Evolutionary conservation across 1,140 invertebrate genomes (phyloP).

Genomic region (Ceratina australensis): DNA sequence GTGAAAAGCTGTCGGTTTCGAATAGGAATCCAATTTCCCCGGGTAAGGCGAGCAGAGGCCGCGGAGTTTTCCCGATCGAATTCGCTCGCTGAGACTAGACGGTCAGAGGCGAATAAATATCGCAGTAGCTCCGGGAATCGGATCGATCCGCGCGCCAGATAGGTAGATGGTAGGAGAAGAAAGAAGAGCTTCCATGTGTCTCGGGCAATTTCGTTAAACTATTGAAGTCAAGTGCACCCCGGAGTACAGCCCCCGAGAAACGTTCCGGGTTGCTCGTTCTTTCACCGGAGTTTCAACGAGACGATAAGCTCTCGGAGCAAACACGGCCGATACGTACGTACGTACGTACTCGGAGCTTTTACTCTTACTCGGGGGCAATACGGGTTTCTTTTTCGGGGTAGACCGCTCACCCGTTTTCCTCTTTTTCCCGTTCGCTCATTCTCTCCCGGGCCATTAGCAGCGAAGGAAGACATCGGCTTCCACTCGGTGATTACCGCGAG

Average conservation of each 20-base stretch:
- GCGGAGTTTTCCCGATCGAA: neutral
- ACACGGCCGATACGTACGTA: neutral
- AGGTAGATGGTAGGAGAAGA: slow-evolving; percentile 42
- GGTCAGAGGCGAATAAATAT: slow-evolving; percentile 70
- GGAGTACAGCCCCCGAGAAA: slow-evolving; percentile 49
- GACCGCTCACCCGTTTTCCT: neutral
- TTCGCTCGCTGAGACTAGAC: slow-evolving; percentile 8
- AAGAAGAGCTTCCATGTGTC: slow-evolving; percentile 62
- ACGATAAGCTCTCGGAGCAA: slow-evolving; percentile 13
- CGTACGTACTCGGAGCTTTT: neutral
- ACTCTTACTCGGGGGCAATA: slow-evolving; percentile 20
- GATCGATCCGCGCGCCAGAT: slow-evolving; percentile 62
- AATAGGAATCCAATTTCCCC: slow-evolving; percentile 26
- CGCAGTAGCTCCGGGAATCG: slow-evolving; percentile 68
- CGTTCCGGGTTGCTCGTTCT: slow-evolving; percentile 2
- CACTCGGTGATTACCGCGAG: slow-evolving; percentile 78
- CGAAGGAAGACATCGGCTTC: slow-evolving; percentile 79
- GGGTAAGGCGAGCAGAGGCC: too few species aligned
- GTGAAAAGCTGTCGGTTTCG: slow-evolving; percentile 2
- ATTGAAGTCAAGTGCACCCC: slow-evolving; percentile 72
- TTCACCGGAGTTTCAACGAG: neutral
- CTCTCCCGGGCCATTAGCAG: slow-evolving; percentile 67
- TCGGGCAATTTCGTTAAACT: slow-evolving; percentile 72
- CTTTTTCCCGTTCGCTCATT: slow-evolving; percentile 35
- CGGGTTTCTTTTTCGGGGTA: neutral